phyloP scores from a whole-genome alignment of 2,113 vertebrate genomes.

The Setophaga coronata region DNA sequence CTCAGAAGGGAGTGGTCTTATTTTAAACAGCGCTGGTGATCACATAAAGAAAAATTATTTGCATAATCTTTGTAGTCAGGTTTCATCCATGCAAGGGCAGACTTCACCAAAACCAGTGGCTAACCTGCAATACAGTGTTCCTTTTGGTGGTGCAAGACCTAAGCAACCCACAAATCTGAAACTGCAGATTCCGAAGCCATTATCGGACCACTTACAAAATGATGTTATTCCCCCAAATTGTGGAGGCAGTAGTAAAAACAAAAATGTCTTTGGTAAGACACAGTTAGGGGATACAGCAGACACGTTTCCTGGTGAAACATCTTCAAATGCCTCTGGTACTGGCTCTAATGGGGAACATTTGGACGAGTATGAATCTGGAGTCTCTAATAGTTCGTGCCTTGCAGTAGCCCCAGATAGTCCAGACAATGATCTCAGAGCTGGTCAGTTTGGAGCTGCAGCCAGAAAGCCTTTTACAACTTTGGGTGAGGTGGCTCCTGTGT shows the following conservation, averaged over 20 bases:
- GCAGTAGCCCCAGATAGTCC: conserved; percentile 85
- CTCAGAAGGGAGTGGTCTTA: conserved; percentile 68
- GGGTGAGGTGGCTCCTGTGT: conserved; percentile 94
- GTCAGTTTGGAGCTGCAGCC: conserved; percentile 82
- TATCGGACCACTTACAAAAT: conserved; percentile 88
- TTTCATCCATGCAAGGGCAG: conserved; percentile 71
- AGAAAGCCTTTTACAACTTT: conserved; percentile 85
- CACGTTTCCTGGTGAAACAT: conserved; percentile 68
- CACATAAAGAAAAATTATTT: conserved; percentile 80
- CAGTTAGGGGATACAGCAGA: conserved; percentile 66
- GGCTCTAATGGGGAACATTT: conserved; percentile 79
- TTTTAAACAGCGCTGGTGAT: conserved; percentile 75
- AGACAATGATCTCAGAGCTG: conserved; percentile 94
- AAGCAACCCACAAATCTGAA: conserved; percentile 95
- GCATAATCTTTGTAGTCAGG: conserved; percentile 76
- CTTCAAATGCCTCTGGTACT: conserved; percentile 58
- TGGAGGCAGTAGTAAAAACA: conserved; percentile 86
- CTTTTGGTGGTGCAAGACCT: conserved; percentile 95
- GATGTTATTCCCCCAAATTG: conserved; percentile 79
- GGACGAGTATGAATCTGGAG: conserved; percentile 76
- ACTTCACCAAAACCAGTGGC: conserved; percentile 73
- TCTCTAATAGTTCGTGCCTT: conserved; percentile 76
- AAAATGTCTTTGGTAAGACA: conserved; percentile 82
- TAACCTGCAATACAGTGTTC: conserved; percentile 86
- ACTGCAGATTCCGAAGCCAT: conserved; percentile 91